Conservation (phyloP, 2,797 vertebrate genomes). For the Thripadectes ignobilis region DNA sequence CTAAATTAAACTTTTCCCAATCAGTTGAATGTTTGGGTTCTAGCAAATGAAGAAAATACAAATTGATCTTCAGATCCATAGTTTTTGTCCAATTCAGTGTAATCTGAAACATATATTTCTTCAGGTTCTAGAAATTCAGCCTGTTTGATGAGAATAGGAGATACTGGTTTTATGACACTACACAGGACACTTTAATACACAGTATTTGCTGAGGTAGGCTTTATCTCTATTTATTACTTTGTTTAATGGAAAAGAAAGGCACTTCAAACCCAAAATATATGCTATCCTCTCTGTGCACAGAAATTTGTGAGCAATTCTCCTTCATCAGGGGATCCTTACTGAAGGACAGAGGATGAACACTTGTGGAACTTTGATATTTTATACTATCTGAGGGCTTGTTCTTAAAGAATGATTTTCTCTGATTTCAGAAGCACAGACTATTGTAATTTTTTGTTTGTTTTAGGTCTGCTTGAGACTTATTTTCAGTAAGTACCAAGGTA, state of each 20-base stretch:
- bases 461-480: not conserved
- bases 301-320: not conserved
- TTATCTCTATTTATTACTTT: not conserved
- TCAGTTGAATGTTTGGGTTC: not conserved
- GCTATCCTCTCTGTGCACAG: not conserved
- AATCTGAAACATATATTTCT: not conserved
- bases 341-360: not conserved
- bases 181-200: not conserved
- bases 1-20: not conserved
- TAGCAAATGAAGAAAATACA: not conserved
- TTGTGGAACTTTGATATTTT: not conserved
- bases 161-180: not conserved
- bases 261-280: not conserved
- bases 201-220: not conserved
- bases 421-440: not conserved
- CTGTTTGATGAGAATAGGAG: not conserved
- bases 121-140: not conserved
- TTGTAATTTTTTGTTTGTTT: not conserved
- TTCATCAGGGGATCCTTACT: not conserved
- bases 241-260: not conserved
- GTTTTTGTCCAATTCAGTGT: not conserved
- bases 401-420: not conserved
- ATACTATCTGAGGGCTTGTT: not conserved
- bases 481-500: not conserved
- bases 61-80: not conserved